A percentile compares a stretch with the other conserved stretches of the same genome.
Evolutionary conservation across 2,113 vertebrate genomes (phyloP).

Genomic region (Puntigrus tetrazona): DNA sequence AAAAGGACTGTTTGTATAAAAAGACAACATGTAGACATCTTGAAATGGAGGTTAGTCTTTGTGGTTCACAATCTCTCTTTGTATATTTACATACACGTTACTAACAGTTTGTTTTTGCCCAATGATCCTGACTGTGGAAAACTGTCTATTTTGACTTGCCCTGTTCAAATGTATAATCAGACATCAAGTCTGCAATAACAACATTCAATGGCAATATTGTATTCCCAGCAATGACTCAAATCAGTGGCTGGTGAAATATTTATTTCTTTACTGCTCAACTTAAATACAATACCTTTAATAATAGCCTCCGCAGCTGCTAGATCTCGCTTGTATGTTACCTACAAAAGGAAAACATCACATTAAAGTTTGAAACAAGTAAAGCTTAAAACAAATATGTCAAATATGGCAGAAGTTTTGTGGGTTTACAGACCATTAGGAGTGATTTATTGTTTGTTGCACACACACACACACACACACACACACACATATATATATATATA

Average conservation of each 20-base stretch:
- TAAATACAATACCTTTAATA: constrained; percentile 87
- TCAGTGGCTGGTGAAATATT: neutral
- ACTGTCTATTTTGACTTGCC: neutral
- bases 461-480: neutral
- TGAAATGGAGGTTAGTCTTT: neutral
- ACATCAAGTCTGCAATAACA: neutral
- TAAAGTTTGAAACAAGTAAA: neutral
- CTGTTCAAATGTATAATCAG: constrained; percentile 8
- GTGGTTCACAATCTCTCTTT: constrained; percentile 14
- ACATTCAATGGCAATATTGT: neutral
- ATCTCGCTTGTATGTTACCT: constrained; percentile 97
- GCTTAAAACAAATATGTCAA: neutral
- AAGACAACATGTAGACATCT: neutral
- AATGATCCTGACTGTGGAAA: constrained; percentile 9
- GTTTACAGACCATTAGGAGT: neutral
- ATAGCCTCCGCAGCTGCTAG: constrained; percentile 91
- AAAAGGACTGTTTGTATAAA: constrained; percentile 9
- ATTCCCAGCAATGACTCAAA: constrained; percentile 9
- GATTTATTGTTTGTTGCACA: neutral
- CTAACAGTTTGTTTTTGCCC: neutral
- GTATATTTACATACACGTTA: constrained; percentile 10
- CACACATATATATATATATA: too few species aligned
- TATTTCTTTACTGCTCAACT: neutral
- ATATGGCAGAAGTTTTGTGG: neutral
- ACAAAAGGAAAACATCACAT: constrained; percentile 57